These are phyloP conservation scores for Ataeniobius toweri DNA, from an alignment of 2,797 vertebrate genomes.

Conservation along the genomic window DNA sequence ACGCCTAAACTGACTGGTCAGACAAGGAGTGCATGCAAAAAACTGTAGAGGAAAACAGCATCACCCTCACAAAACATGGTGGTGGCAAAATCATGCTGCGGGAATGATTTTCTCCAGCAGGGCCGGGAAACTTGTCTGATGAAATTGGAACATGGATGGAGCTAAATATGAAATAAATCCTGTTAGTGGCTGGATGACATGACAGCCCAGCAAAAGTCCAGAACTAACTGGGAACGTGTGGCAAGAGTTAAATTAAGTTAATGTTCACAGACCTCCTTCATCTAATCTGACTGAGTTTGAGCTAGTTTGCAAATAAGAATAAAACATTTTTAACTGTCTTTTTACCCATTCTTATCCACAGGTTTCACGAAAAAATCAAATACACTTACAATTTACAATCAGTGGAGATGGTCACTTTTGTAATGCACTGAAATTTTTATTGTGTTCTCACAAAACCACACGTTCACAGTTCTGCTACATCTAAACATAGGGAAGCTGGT, in stretches of 20 bases:
- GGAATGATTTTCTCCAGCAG: too few relatives aligned
- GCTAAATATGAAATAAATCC: not conserved
- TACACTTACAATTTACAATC: not conserved
- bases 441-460: slow-evolving; percentile 45
- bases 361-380: not conserved
- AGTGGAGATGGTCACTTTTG: not conserved
- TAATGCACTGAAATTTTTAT: slow-evolving; percentile 16
- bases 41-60: too few relatives aligned
- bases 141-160: not conserved
- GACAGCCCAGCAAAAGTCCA: too few relatives aligned
- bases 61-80: not conserved
- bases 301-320: too few relatives aligned
- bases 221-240: too few relatives aligned
- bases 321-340: not conserved
- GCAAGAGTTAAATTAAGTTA: too few relatives aligned
- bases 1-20: not conserved
- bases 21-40: not conserved
- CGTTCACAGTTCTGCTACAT: slow-evolving; percentile 49
- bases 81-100: too few relatives aligned
- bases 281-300: too few relatives aligned
- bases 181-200: too few relatives aligned
- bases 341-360: not conserved
- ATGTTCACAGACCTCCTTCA: too few relatives aligned
- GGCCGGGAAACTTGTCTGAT: not conserved
- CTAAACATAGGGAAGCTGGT: slow-evolving; percentile 44